Percentiles rank a stretch among this genome's conserved stretches.
These are phyloP conservation scores for Drosophila gaucha DNA, from an alignment of 2,888 invertebrate species.

Conservation along the genomic window DNA sequence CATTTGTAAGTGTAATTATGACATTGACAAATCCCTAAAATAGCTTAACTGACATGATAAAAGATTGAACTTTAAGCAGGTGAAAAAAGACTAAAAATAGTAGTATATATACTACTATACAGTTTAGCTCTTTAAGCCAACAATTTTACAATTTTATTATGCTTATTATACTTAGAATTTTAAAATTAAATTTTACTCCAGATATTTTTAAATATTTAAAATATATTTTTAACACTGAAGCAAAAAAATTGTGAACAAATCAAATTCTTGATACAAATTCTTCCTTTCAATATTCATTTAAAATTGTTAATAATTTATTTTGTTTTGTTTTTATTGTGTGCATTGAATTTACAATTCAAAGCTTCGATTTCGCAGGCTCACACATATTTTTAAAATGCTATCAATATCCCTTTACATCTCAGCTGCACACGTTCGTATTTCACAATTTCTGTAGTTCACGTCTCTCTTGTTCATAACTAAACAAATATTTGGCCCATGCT, in stretches of 20 bases:
- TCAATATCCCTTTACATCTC: too few species aligned
- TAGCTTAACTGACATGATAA: constrained; percentile 4
- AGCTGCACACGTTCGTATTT: not conserved
- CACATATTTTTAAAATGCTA: not conserved
- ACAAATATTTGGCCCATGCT: not conserved
- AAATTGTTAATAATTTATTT: not conserved
- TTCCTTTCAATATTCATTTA: not conserved
- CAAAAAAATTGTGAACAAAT: too few species aligned
- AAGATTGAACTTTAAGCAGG: not conserved
- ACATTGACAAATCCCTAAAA: constrained; percentile 41
- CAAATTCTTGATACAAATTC: not conserved
- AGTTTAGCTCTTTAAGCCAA: too few species aligned
- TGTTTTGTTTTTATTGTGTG: not conserved
- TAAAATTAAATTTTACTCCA: too few species aligned
- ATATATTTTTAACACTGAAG: too few species aligned
- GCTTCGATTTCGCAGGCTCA: not conserved
- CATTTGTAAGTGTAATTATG: constrained; percentile 42
- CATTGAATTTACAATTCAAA: not conserved
- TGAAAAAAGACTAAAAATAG: not conserved
- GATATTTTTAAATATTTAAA: too few species aligned
- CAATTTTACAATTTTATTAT: too few species aligned
- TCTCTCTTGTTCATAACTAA: not conserved
- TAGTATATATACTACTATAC: too few species aligned
- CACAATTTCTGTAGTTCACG: not conserved
- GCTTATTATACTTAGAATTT: too few species aligned